Conservation (phyloP, 2,888 invertebrate genomes). For the Scotopteryx bipunctaria region DNA sequence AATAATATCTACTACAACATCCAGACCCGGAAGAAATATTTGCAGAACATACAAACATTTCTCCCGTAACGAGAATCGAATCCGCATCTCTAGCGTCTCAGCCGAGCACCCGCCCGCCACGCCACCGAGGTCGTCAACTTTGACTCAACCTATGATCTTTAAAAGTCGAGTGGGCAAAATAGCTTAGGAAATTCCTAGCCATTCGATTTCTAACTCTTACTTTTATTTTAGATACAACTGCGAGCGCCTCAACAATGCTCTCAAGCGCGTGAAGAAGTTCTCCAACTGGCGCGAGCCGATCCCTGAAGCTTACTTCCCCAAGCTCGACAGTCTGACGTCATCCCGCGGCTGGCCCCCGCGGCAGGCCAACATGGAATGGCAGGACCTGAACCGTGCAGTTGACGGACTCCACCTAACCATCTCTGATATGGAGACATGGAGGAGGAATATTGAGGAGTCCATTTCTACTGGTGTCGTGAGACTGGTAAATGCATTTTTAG, state of each 20-base stretch:
- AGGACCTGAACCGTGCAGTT: constrained; percentile 86
- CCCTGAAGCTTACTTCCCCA: constrained; percentile 91
- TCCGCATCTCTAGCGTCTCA: too few relatives aligned
- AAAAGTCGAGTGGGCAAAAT: too few relatives aligned
- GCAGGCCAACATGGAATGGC: constrained; percentile 81
- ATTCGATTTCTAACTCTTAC: too few relatives aligned
- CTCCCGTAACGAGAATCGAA: too few relatives aligned
- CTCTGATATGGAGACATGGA: constrained; percentile 88
- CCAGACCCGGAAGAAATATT: too few relatives aligned
- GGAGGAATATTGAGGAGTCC: constrained; percentile 88
- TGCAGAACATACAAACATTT: too few relatives aligned
- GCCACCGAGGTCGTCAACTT: too few relatives aligned
- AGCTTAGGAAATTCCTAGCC: too few relatives aligned
- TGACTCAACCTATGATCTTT: too few relatives aligned
- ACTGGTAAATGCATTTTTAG: constrained; percentile 63
- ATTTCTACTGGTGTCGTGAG: constrained; percentile 87
- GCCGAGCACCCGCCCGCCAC: too few relatives aligned
- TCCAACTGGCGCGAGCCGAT: constrained; percentile 88
- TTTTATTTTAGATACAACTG: constrained; percentile 85
- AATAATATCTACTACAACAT: too few relatives aligned
- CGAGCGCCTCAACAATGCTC: constrained; percentile 88
- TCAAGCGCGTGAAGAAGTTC: constrained; percentile 85
- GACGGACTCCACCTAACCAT: constrained; percentile 85
- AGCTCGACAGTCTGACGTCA: constrained; percentile 87
- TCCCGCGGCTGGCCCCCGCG: constrained; percentile 90